Evolutionary conservation across 1,140 invertebrate species (phyloP).

Genomic region (Monochamus saltuarius): DNA sequence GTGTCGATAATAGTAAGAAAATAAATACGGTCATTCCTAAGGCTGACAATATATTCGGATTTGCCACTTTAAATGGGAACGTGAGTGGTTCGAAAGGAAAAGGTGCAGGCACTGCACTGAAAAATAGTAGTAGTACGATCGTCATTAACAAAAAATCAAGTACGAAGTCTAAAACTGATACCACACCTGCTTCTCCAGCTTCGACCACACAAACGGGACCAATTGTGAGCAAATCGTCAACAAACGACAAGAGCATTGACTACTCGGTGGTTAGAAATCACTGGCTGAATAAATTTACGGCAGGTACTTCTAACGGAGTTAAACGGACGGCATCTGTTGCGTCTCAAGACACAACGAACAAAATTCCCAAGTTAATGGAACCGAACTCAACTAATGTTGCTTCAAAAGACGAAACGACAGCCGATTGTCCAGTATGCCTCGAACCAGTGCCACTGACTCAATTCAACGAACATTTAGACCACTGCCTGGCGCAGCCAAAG

Average conservation of each 20-base stretch:
- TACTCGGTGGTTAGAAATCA: slow-evolving; percentile 54
- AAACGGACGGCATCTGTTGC: slow-evolving; percentile 15
- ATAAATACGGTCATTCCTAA: slow-evolving; percentile 33
- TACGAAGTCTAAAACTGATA: slow-evolving; percentile 35
- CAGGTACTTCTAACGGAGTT: slow-evolving; percentile 14
- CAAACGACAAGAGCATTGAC: slow-evolving; percentile 29
- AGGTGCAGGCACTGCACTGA: slow-evolving; percentile 34
- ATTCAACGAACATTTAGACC: slow-evolving; percentile 63
- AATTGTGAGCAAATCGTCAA: not conserved
- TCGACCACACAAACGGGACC: not conserved
- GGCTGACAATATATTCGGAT: slow-evolving; percentile 36
- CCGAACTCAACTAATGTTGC: slow-evolving; percentile 18
- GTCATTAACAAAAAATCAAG: slow-evolving; percentile 47
- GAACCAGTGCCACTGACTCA: slow-evolving; percentile 50
- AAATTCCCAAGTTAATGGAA: slow-evolving; percentile 23
- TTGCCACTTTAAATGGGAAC: slow-evolving; percentile 25
- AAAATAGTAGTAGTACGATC: slow-evolving; percentile 44
- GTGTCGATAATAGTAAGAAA: slow-evolving; percentile 38
- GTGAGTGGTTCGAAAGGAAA: slow-evolving; percentile 1
- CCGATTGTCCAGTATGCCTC: slow-evolving; percentile 64
- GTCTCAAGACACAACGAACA: slow-evolving; percentile 19
- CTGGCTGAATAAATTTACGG: slow-evolving; percentile 55
- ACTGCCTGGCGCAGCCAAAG: slow-evolving; percentile 52
- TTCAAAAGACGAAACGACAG: slow-evolving; percentile 17
- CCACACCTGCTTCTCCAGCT: slow-evolving; percentile 21